Base-by-base conservation (phyloP, 2,797 vertebrate genomes). In the Chromobotia macracanthus region DNA sequence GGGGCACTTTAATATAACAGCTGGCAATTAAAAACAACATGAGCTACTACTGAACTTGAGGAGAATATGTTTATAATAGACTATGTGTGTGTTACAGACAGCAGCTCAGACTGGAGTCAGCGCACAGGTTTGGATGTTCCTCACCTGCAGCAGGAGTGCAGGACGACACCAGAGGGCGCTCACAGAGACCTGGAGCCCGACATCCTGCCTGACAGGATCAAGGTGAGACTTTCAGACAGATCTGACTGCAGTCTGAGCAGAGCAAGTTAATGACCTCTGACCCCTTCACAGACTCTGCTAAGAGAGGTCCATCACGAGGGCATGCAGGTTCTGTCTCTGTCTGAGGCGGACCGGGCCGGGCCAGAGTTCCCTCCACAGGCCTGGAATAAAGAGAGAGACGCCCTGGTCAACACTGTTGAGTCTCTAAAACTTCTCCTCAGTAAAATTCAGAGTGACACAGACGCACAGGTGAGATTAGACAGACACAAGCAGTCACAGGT, bases 251-350 rank as follows among this genome's bases (percentile, higher is more conserved):
- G 19, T 4, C 16, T 10, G 53, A 11, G 10, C 38, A 25, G 1
- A 61, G 21, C 1, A 7, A 3, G 55, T 10, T 13, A 8, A 60
- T n/a, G 50, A 21, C 38, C 38, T 38, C 38, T 38, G 38, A 8
- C 66, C 21, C 56, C 3, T 71, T 0, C 65, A 25, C 67, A 99
- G 97, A 93, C 91, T 31, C 89, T 99, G 87, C 91, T 99, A 65
- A 94, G 93, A 79, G 97, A 97, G 86, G 96, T 99, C 15, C 97
- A 98, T 87, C 94, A 94, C 75, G 98, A 99, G 87, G 97, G 98
- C 3, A 91, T 97, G 91, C 96, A 98, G 87, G 96, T 99, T 9
- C 92, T 99, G n/a, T 96, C 95, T 19, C 94, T 99, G 75, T 95
- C 97, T 0, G 95, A 97, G 25, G 92, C 88, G 15, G 72, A 84